These are phyloP conservation scores for Cephalopachus bancanus DNA, from an alignment of 2,797 vertebrate species.

Conservation along the genomic window DNA sequence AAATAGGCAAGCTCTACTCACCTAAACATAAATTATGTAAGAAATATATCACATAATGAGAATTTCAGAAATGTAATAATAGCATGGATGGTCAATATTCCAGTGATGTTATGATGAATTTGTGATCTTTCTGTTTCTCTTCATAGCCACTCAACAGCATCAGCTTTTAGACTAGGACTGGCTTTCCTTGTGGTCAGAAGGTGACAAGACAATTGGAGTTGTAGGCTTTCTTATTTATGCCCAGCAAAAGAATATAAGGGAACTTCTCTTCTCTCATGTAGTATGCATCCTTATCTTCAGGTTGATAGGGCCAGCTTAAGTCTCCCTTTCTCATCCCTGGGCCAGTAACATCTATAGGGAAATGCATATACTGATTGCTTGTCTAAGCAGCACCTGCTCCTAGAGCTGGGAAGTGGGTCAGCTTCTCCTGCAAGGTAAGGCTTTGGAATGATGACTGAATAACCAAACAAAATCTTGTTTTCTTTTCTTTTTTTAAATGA, in stretches of 20 bases:
- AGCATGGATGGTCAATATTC: neutral
- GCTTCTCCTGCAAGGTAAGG: neutral
- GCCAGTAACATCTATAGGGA: neutral
- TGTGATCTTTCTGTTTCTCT: slow-evolving; percentile 12
- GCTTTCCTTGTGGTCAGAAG: neutral
- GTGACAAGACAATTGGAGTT: neutral
- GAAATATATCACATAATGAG: neutral
- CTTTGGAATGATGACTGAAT: slow-evolving; percentile 3
- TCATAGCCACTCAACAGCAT: neutral
- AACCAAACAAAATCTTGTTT: slow-evolving; percentile 39
- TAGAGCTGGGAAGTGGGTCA: neutral
- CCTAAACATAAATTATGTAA: slow-evolving; percentile 28
- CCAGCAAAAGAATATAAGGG: neutral
- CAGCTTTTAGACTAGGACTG: neutral
- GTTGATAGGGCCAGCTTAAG: too few relatives aligned
- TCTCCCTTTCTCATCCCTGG: neutral
- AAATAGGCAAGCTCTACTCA: neutral
- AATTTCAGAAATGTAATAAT: neutral
- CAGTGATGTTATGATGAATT: neutral
- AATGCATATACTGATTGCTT: neutral
- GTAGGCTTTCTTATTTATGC: neutral
- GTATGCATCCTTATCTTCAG: neutral
- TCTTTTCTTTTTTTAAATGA: slow-evolving; percentile 54
- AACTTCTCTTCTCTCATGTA: neutral
- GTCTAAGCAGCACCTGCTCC: neutral